A percentile compares a stretch with the other conserved stretches of the same genome.
Evolutionary conservation across 2,113 vertebrate genomes (phyloP).

Genomic region (Girardinichthys multiradiatus): DNA sequence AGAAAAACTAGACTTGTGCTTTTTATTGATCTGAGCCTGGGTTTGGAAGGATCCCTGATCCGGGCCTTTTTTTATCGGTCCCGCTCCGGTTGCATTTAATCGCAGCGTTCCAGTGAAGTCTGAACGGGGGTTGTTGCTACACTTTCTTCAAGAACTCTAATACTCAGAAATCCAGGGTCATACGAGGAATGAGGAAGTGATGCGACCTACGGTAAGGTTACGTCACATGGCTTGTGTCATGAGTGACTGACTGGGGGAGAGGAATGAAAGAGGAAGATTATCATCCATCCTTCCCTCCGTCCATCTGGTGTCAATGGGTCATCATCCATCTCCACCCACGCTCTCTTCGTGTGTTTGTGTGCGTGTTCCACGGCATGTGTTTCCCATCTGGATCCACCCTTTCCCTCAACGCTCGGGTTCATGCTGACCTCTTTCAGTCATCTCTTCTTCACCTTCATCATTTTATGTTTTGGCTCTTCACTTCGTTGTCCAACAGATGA

Average conservation of each 20-base stretch:
- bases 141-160: too few relatives aligned
- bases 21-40: too few relatives aligned
- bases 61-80: too few relatives aligned
- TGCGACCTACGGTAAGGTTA: not conserved
- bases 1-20: too few relatives aligned
- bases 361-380: constrained; percentile 62
- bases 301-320: constrained; percentile 58
- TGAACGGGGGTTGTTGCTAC: too few relatives aligned
- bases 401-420: constrained; percentile 62
- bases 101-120: too few relatives aligned
- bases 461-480: not conserved
- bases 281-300: constrained; percentile 38
- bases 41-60: too few relatives aligned
- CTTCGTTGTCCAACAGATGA: not conserved
- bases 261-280: constrained; percentile 20
- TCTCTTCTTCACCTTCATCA: constrained; percentile 12
- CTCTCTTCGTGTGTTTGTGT: too few relatives aligned
- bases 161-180: constrained; percentile 17
- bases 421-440: constrained; percentile 46
- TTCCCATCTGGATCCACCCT: constrained; percentile 71
- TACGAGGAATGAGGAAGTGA: constrained; percentile 10
- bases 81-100: too few relatives aligned
- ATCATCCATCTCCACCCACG: constrained; percentile 36
- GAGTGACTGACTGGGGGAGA: constrained; percentile 4
- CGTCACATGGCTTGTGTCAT: not conserved